Evolutionary conservation across 2,888 invertebrate species (phyloP).

Genomic region (Amorpha juglandis): DNA sequence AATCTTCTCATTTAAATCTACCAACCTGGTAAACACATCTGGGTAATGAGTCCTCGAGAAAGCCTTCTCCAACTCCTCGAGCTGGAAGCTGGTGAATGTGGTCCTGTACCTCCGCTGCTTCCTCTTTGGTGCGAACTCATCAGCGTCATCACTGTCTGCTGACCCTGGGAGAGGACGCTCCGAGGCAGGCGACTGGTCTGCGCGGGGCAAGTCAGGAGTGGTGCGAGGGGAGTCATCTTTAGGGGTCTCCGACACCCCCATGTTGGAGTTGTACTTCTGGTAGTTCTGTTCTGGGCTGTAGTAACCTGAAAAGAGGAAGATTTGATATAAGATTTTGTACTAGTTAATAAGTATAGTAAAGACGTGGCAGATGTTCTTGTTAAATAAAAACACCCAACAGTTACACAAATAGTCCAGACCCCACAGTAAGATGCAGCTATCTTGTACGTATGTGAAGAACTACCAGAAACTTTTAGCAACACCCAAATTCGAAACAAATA

Average conservation of each 20-base stretch:
- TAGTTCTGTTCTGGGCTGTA: slow-evolving; percentile 62
- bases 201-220: slow-evolving; percentile 70
- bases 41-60: slow-evolving; percentile 99
- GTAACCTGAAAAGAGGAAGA: slow-evolving; percentile 67
- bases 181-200: slow-evolving; percentile 73
- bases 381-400: no score
- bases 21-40: slow-evolving; percentile 97
- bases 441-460: no score
- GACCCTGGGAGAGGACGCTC: slow-evolving; percentile 84
- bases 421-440: no score
- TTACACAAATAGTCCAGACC: no score
- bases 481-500: no score
- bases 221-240: slow-evolving; percentile 77
- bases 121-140: slow-evolving; percentile 93
- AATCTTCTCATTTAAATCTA: no score
- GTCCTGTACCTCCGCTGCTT: slow-evolving; percentile 96
- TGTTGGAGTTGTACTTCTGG: slow-evolving; percentile 63
- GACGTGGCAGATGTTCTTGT: no score
- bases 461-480: no score
- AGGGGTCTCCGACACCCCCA: slow-evolving; percentile 70
- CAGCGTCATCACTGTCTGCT: slow-evolving; percentile 87
- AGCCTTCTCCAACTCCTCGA: slow-evolving; percentile 98
- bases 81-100: slow-evolving; percentile 97
- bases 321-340: neutral
- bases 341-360: neutral